Evolutionary conservation across 2,797 vertebrate genomes (phyloP), one percentile per base, ranked within the genome.

Genomic region (Danionella dracula): DNA sequence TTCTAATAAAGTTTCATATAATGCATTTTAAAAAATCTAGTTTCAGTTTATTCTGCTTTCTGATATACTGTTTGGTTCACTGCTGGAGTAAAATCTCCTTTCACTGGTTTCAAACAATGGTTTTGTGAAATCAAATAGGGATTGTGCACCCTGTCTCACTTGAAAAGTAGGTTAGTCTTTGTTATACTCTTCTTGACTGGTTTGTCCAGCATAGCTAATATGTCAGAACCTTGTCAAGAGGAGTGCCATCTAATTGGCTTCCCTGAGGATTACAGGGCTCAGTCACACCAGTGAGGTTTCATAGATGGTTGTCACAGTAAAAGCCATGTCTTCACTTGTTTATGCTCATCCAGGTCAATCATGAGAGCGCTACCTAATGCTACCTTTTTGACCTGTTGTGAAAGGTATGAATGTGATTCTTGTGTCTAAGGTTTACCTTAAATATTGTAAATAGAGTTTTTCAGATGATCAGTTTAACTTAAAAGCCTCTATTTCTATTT

Each of bases 131-230:
- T 31, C 2, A 42, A 63, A 51, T 1, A 34, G 16, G 5, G 9
- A 21, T 53, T 45, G 11, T 58, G 12, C 38, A 19, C 10, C 1
- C 60, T 31, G 42, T 34, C 32, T 38, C 10, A 44, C 63, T 42
- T 27, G 35, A 32, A 57, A 50, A 46, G 49, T 44, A 27, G 13
- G 20, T 66, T 40, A 53, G 6, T 21, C 16, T 6, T 56, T 48
- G 51, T 17, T 13, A 17, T 29, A 20, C 27, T 16, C 8, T 38
- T 69, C 37, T 70, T 69, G 65, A 80, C 82, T 71, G 76, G 79
- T 84, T 75, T 11, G 45, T 81, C 79, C 58, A 68, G 79, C 38
- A 54, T 46, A 15, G 23, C 27, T 37, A 23, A 45, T 57, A 41
- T 8, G 45, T n/a, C 13, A 57, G 19, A 12, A 15, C 20, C 9